Base-by-base conservation (phyloP, 1,140 invertebrate species). In the Solen grandis region DNA sequence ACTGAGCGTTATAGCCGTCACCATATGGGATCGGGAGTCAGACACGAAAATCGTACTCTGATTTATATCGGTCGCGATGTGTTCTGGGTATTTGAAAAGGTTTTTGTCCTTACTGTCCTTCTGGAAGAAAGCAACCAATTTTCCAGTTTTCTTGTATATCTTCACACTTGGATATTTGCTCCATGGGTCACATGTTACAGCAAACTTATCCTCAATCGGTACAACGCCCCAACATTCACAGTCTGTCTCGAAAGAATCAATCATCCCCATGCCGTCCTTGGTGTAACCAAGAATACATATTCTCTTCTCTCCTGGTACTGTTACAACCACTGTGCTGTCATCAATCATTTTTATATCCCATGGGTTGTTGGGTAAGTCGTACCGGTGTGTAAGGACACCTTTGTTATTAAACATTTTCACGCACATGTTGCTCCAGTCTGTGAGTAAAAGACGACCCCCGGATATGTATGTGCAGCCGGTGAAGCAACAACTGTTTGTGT, bases 361-460 rank as follows among this genome's bases (percentile, higher is more conserved):
- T 5, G 77, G 77, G 27, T 63, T 72, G 66, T 80, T 62, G 2
- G 66, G 54, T 22, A 80, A 46, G 16, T 4, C 25, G 27, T 72
- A 60, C 22, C 77, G 19, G 29, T 54, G 16, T 27, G 33, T 22
- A 16, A 72, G 5, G 1, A 72, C 19, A 10, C 66, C 66, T 36
- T 46, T 46, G 25, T 70, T 70, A 68, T 73, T 73, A 46, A 80
- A 80, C 55, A 80, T 25, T 55, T 80, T 80, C 22, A 80, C 22
- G 31, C 77, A 72, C 25, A 22, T 8, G 66, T 80, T 80, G 38
- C 72, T 80, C 77, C 77, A 80, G 57, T 80, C 77, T 3, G 77
- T 36, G 1, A 80, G 57, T 19, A 80, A 31, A 35, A 78, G 41
- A n/a, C 31, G 38, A n/a, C 55, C 55, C 25, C 52, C 68, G 33